phyloP scores from a whole-genome alignment of 2,888 invertebrate genomes.

The Euzetes globulus region DNA sequence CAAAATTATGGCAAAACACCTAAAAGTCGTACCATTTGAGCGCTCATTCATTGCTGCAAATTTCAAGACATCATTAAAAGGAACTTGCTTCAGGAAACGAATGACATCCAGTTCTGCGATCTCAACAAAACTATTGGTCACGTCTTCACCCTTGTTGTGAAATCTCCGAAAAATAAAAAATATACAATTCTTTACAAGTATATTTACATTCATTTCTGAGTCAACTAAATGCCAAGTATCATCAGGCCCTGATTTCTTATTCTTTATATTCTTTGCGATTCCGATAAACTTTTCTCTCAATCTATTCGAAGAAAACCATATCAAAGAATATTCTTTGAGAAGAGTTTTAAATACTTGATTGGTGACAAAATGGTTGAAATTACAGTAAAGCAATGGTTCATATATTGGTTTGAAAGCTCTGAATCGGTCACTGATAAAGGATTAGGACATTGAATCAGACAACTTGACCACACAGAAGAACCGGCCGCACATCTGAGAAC shows the following conservation, averaged over 20 bases:
- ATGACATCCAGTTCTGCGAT: slow-evolving; percentile 37
- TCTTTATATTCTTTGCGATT: slow-evolving; percentile 5
- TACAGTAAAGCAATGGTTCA: slow-evolving; percentile 35
- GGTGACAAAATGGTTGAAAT: slow-evolving; percentile 36
- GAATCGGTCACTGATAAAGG: slow-evolving; percentile 27
- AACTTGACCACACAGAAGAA: slow-evolving; percentile 19
- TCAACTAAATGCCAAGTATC: slow-evolving; percentile 20
- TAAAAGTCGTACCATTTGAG: not conserved
- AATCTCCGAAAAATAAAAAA: slow-evolving; percentile 15
- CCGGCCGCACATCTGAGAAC: slow-evolving; percentile 37
- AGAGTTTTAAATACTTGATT: slow-evolving; percentile 20
- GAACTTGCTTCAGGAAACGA: slow-evolving; percentile 35
- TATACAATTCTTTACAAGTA: not conserved
- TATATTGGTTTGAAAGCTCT: slow-evolving; percentile 22
- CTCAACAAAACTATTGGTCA: slow-evolving; percentile 32
- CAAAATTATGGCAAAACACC: not conserved
- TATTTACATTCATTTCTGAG: slow-evolving; percentile 3
- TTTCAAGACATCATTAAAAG: slow-evolving; percentile 35
- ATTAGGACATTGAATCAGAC: slow-evolving; percentile 34
- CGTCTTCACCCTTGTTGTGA: slow-evolving; percentile 39
- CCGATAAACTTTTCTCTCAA: slow-evolving; percentile 28
- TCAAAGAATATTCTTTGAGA: too few relatives aligned
- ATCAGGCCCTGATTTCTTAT: not conserved
- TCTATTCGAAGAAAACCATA: not conserved
- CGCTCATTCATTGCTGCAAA: slow-evolving; percentile 30